Base-by-base conservation (phyloP, 2,797 vertebrate species). In the Adrianichthys oophorus region DNA sequence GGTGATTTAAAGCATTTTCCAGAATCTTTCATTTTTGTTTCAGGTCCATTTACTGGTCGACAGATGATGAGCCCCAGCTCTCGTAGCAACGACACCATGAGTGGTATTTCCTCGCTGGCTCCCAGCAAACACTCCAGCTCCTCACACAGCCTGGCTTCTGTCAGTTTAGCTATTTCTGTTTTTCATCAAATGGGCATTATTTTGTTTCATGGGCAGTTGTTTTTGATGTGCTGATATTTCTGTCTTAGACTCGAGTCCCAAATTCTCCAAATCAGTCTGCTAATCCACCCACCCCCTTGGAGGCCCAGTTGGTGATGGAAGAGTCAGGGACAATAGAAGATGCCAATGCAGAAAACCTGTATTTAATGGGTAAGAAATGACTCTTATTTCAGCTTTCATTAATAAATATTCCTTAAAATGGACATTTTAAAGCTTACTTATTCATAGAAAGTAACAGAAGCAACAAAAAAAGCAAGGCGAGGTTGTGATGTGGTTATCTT, bases 41-140 rank as follows among this genome's bases (percentile, higher is more conserved):
- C 8, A 37, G 32, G 32, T 37, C 32, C 32, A 37, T 58, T 26
- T 78, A 45, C 15, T 41, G 29, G 93, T 41, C 90, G 92, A 48
- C 93, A 95, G 84, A 89, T 94, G 63, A 95, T 96, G 91, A 98
- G 98, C 68, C 98, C 97, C 46, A 88, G 96, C 74, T 94, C 91
- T 58, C 94, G 95, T 67, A 98, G 98, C 90, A 98, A 98, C 6
- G 97, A 99, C 87, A 96, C 97, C 0, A 92, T 98, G 70, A 98
- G 97, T 0, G 96, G 95, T 56, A 94, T 98, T 75, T 98, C 97
- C 4, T 99, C 97, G 51, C 90, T 98, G 0, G 96, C 91, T 41
- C 96, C 94, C 70, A 98, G 97, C 92, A 98, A 96, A 90, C 96
- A 91, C 84, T 99, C 97, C 0, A 95, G 94, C 79, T 98, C 98